Conservation (phyloP, 2,113 vertebrate species). For the Barbus barbus region DNA sequence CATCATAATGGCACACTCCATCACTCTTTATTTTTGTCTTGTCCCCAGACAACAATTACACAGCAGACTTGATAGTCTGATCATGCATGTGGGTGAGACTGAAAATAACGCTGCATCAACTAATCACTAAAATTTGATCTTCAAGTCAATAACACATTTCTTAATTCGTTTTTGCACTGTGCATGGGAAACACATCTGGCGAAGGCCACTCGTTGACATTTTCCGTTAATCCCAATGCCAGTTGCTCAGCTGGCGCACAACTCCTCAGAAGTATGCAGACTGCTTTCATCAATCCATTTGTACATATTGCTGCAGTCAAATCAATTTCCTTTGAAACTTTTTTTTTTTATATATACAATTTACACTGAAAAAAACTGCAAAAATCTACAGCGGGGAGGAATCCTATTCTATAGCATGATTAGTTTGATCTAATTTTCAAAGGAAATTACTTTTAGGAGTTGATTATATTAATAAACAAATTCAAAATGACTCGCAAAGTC, state of each 20-base stretch:
- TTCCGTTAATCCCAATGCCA: not conserved
- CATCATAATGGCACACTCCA: conserved; percentile 8
- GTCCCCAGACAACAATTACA: not conserved
- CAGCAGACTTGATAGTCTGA: conserved; percentile 7
- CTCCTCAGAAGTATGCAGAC: no score
- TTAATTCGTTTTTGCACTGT: not conserved
- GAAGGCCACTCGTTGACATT: not conserved
- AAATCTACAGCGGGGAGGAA: not conserved
- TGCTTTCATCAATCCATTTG: not conserved
- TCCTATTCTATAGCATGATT: not conserved
- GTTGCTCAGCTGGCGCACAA: no score
- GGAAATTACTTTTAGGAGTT: not conserved
- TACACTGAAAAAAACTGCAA: not conserved
- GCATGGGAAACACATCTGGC: not conserved
- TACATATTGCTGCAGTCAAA: not conserved
- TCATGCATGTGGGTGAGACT: not conserved
- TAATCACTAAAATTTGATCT: not conserved
- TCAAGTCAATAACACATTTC: not conserved
- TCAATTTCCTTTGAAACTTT: not conserved
- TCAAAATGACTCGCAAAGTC: not conserved
- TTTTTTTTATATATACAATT: not conserved
- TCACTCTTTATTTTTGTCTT: not conserved
- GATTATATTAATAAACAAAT: not conserved
- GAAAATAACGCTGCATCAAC: not conserved
- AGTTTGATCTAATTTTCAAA: not conserved